These are phyloP conservation scores for Blastobasis adustella DNA, from an alignment of 2,888 invertebrate species.

Conservation along the genomic window DNA sequence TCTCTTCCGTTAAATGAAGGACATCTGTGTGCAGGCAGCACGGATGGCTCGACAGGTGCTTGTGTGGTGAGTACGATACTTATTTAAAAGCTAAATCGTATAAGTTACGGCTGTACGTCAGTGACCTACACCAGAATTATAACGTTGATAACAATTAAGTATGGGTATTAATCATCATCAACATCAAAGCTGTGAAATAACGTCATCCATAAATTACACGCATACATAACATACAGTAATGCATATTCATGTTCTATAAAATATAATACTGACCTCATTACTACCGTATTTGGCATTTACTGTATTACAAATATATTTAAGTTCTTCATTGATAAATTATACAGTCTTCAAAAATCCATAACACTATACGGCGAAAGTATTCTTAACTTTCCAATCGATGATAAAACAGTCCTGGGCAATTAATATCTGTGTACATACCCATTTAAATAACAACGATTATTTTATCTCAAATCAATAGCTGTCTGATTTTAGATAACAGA, in stretches of 20 bases:
- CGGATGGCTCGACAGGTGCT: conserved; percentile 90
- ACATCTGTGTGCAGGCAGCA: conserved; percentile 91
- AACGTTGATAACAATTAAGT: too few species aligned
- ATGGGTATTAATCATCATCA: too few species aligned
- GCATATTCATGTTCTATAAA: too few species aligned
- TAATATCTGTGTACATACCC: conserved; percentile 1
- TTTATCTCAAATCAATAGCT: conserved; percentile 17
- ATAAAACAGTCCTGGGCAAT: conserved; percentile 10
- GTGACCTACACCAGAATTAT: too few species aligned
- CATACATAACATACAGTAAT: too few species aligned
- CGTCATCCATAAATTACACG: too few species aligned
- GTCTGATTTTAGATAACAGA: conserved; percentile 20
- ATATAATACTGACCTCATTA: too few species aligned
- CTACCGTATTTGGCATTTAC: too few species aligned
- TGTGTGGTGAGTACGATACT: conserved; percentile 82
- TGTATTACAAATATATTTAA: neutral
- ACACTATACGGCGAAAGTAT: conserved; percentile 10
- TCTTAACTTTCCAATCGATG: conserved; percentile 13
- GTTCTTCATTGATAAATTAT: neutral
- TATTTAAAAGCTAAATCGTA: neutral
- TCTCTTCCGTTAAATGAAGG: conserved; percentile 74
- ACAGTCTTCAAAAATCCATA: too few species aligned
- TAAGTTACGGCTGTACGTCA: too few species aligned
- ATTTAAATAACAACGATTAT: conserved; percentile 28
- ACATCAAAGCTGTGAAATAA: too few species aligned